Conservation (phyloP, 2,797 vertebrate species). For the Phrynocephalus forsythii region DNA sequence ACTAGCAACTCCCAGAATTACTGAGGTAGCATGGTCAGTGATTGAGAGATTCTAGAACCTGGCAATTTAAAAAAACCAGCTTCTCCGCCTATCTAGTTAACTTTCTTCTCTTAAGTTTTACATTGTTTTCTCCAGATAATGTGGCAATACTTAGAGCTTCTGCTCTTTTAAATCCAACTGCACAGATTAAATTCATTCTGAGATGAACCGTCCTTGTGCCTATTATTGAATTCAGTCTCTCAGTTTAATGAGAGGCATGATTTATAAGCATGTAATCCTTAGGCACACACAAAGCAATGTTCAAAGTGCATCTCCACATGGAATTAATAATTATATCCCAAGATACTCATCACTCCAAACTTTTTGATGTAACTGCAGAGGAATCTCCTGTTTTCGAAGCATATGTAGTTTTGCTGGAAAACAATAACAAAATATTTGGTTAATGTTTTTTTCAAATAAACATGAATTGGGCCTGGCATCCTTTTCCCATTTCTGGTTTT, state of each 20-base stretch:
- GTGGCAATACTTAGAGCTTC: not conserved
- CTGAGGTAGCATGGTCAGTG: too few species aligned
- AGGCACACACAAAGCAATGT: conserved; percentile 33
- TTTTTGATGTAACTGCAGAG: conserved; percentile 40
- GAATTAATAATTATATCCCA: conserved; percentile 56
- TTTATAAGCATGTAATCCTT: conserved; percentile 45
- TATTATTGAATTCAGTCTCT: conserved; percentile 5
- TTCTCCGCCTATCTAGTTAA: too few species aligned
- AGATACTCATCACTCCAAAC: conserved; percentile 46
- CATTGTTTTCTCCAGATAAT: not conserved
- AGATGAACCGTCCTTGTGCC: not conserved
- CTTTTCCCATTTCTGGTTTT: not conserved
- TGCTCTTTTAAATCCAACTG: not conserved
- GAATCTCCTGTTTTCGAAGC: conserved; percentile 45
- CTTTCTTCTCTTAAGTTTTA: too few species aligned
- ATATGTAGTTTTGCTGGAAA: conserved; percentile 2
- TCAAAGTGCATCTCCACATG: conserved; percentile 39
- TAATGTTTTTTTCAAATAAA: not conserved
- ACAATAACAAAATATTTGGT: not conserved
- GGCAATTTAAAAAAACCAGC: too few species aligned
- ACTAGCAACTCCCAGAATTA: too few species aligned
- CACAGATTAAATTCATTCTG: conserved; percentile 7
- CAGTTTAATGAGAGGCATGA: conserved; percentile 28
- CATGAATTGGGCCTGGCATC: not conserved
- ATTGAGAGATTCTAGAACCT: too few species aligned